These are phyloP conservation scores for Athalia circularis DNA, from an alignment of 2,888 invertebrate species.

Conservation along the genomic window DNA sequence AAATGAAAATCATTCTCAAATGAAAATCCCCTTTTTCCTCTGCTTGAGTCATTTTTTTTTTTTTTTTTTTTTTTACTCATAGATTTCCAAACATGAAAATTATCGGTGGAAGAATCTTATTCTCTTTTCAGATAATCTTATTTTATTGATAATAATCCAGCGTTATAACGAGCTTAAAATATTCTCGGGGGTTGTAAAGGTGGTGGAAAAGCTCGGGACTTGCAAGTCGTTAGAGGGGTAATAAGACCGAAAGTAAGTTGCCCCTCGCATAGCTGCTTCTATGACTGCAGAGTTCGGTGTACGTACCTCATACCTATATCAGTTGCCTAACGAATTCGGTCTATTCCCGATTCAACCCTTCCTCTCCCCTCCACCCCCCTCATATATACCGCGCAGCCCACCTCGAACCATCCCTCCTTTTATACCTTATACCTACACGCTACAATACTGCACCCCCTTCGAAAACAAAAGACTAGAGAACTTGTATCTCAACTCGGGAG, in stretches of 20 bases:
- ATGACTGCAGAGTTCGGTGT: background rate
- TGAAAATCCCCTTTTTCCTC: background rate
- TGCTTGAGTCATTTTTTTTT: background rate
- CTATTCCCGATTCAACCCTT: conserved; percentile 49
- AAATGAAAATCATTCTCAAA: conserved; percentile 45
- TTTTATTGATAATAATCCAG: conserved; percentile 55
- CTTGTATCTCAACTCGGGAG: conserved; percentile 51
- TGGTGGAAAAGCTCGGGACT: no score
- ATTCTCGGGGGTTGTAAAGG: conserved; percentile 20
- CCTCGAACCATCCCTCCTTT: background rate
- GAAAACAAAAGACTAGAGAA: conserved; percentile 47
- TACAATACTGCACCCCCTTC: conserved; percentile 1
- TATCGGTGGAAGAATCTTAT: background rate
- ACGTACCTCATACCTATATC: conserved; percentile 25
- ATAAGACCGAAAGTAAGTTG: conserved; percentile 28
- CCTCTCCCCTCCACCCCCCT: background rate
- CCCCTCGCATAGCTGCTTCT: background rate
- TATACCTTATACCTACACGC: background rate
- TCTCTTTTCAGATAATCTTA: conserved; percentile 52
- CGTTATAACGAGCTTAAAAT: conserved; percentile 54
- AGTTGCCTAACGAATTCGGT: conserved; percentile 59
- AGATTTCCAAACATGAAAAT: no score
- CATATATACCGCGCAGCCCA: background rate
- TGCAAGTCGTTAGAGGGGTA: background rate
- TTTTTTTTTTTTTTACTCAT: background rate